These are phyloP conservation scores for Callimorpha dominula DNA, from an alignment of 2,888 invertebrate species.

Conservation along the genomic window DNA sequence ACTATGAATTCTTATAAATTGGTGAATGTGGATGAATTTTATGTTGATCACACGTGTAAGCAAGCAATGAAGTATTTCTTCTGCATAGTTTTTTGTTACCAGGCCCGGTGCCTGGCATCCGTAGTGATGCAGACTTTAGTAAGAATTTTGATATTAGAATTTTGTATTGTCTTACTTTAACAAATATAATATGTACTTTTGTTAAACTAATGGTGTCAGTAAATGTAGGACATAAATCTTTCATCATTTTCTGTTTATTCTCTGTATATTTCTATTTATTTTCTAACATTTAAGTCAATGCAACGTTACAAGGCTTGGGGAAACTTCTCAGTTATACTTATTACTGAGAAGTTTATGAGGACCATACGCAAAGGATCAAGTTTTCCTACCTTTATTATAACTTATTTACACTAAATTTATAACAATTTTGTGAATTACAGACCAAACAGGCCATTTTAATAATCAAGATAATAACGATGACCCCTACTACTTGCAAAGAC, in stretches of 20 bases:
- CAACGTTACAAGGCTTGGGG: too few relatives aligned
- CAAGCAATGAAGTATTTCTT: neutral
- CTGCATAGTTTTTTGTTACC: neutral
- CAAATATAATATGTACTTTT: neutral
- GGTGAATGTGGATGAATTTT: neutral
- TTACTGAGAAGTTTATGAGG: too few relatives aligned
- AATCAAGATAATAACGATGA: neutral
- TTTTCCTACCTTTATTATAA: too few relatives aligned
- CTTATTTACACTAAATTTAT: neutral
- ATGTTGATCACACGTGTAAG: neutral
- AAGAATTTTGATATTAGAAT: neutral
- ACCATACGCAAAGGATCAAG: too few relatives aligned
- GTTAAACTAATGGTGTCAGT: too few relatives aligned
- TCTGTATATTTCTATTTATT: too few relatives aligned
- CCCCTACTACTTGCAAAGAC: conserved; percentile 23
- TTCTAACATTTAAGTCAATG: too few relatives aligned
- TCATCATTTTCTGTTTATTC: too few relatives aligned
- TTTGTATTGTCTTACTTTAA: neutral
- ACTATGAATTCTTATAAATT: neutral
- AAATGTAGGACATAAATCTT: too few relatives aligned
- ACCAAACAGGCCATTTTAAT: neutral
- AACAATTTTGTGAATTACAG: neutral
- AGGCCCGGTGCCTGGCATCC: neutral
- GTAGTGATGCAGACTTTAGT: neutral
- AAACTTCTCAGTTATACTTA: too few relatives aligned